Evolutionary conservation across 2,888 invertebrate genomes (phyloP).

Genomic region (Andrena bicolor): DNA sequence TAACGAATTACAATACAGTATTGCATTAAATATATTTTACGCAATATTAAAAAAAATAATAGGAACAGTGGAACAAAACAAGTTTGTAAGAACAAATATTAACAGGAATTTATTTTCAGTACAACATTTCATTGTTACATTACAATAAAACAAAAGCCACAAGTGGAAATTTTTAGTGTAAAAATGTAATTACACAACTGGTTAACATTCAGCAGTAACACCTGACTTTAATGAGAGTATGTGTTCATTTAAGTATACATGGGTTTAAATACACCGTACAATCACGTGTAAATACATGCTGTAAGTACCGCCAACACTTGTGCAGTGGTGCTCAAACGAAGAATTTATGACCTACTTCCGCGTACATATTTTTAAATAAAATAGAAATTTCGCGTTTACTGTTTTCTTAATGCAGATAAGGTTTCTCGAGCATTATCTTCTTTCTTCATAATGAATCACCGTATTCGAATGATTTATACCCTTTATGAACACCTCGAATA

Average conservation of each 20-base stretch:
- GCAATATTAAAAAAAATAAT: background rate
- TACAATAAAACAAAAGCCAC: background rate
- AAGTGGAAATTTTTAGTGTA: background rate
- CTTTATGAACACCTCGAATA: background rate
- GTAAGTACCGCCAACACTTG: slow-evolving; percentile 39
- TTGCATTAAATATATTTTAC: too few relatives aligned
- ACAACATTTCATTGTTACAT: background rate
- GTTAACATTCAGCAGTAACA: background rate
- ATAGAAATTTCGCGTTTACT: background rate
- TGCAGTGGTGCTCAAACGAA: slow-evolving; percentile 46
- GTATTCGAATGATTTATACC: background rate
- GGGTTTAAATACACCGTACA: slow-evolving; percentile 24
- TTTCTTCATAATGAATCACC: background rate
- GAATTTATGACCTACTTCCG: slow-evolving; percentile 46
- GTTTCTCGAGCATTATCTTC: background rate
- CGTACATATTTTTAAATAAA: background rate
- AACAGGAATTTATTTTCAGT: background rate
- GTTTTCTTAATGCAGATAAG: background rate
- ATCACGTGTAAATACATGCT: background rate
- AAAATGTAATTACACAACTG: background rate
- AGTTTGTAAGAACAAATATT: background rate
- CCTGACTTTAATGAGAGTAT: background rate
- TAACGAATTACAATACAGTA: too few relatives aligned
- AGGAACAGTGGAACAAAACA: background rate
- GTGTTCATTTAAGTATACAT: background rate